These are phyloP conservation scores for Eucidaris tribuloides DNA, from an alignment of 35 echinoderm and acorn worm genomes.

Conservation along the genomic window DNA sequence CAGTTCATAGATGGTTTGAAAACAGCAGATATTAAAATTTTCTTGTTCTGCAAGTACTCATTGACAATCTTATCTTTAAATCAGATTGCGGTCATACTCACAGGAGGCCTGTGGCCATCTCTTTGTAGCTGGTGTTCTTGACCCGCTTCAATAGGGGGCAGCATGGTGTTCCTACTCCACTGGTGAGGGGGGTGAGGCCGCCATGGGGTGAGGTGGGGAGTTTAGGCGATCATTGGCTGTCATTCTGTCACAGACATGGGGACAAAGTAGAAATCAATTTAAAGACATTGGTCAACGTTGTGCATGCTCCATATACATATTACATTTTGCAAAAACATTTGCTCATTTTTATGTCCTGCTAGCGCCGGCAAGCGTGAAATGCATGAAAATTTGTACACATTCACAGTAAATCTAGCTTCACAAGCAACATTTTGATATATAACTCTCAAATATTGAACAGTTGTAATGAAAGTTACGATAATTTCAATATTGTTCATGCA, in stretches of 20 bases:
- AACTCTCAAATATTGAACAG: no score
- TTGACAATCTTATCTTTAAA: neutral
- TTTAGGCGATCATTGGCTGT: constrained; percentile 65
- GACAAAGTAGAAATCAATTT: neutral
- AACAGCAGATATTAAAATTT: no score
- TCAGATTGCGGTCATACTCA: neutral
- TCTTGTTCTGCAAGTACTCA: no score
- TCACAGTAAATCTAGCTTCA: no score
- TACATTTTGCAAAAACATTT: neutral
- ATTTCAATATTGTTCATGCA: no score
- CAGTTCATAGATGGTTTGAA: no score
- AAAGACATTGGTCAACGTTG: neutral
- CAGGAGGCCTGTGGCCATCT: constrained; percentile 24
- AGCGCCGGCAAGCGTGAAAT: no score
- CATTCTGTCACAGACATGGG: constrained; percentile 6
- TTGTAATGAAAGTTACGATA: no score
- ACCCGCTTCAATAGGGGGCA: constrained; percentile 72
- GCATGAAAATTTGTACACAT: no score
- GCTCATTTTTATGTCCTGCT: no score
- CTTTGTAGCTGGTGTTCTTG: constrained; percentile 22
- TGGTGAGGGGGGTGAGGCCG: constrained; percentile 49
- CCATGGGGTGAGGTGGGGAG: constrained; percentile 72
- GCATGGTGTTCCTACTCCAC: constrained; percentile 73
- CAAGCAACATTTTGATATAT: no score
- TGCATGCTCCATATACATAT: neutral